Conservation (phyloP, 2,888 invertebrate species). For the Belgica antarctica region DNA sequence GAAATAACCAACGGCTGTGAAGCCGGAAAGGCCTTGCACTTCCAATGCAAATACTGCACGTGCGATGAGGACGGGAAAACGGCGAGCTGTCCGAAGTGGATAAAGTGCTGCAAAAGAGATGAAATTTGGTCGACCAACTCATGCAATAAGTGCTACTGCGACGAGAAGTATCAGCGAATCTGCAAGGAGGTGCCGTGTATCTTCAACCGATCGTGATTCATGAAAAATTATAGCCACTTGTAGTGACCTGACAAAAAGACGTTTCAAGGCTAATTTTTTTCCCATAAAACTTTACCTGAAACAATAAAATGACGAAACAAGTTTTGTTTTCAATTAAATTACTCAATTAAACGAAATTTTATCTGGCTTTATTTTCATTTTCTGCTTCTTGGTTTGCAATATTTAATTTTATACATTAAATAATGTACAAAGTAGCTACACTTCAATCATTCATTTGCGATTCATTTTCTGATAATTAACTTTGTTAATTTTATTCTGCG, state of each 20-base stretch:
- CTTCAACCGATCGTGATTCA: background rate
- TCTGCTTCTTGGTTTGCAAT: background rate
- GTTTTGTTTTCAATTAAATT: background rate
- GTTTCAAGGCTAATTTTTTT: background rate
- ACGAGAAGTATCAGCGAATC: constrained; percentile 1
- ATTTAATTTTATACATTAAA: background rate
- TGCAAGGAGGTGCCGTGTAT: constrained; percentile 6
- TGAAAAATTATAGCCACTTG: background rate
- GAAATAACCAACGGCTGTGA: constrained; percentile 3
- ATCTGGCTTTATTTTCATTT: constrained; percentile 20
- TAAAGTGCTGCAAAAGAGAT: constrained; percentile 21
- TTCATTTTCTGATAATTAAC: background rate
- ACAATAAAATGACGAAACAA: background rate
- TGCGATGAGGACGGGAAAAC: constrained; percentile 26
- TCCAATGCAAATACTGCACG: constrained; percentile 25
- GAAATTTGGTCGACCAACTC: constrained; percentile 18
- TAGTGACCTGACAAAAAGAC: background rate
- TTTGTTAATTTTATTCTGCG: background rate
- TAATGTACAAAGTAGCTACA: constrained; percentile 4
- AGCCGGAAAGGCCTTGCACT: background rate
- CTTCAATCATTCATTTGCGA: background rate
- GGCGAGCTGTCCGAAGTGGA: constrained; percentile 27
- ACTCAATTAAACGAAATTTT: constrained; percentile 22
- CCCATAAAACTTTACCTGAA: background rate
- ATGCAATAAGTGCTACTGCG: constrained; percentile 31